Conservation (phyloP, 2,113 vertebrate species). For the Aleadryas rufinucha region DNA sequence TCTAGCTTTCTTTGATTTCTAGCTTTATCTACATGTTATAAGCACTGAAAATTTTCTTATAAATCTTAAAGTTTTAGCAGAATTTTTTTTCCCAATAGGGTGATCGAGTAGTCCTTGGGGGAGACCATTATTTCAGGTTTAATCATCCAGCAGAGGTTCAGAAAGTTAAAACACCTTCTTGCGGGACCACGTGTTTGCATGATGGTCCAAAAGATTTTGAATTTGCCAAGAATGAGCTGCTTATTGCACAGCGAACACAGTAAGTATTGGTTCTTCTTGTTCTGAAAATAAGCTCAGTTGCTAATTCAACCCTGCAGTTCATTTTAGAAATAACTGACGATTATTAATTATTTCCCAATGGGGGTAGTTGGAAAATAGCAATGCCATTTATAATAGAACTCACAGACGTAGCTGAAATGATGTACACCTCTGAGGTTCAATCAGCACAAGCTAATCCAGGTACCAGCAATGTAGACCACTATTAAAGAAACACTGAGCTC, state of each 20-base stretch:
- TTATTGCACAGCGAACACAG: constrained; percentile 85
- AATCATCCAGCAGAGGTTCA: constrained; percentile 92
- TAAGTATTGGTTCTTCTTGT: constrained; percentile 62
- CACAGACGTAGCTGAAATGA: neutral
- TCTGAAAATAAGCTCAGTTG: neutral
- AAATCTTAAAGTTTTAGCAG: neutral
- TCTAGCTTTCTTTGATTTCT: neutral
- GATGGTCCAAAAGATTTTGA: constrained; percentile 91
- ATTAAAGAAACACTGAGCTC: neutral
- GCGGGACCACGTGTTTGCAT: constrained; percentile 49
- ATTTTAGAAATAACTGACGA: neutral
- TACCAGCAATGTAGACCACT: neutral
- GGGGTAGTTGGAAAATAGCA: neutral
- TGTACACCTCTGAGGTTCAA: neutral
- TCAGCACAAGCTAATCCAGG: neutral
- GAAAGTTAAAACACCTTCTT: constrained; percentile 72
- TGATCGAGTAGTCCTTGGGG: constrained; percentile 92
- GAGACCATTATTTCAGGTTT: constrained; percentile 96
- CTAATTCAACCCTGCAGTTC: neutral
- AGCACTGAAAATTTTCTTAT: neutral
- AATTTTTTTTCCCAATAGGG: constrained; percentile 71
- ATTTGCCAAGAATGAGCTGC: constrained; percentile 93
- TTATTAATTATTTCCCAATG: neutral
- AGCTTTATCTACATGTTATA: neutral
- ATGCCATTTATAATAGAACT: neutral